phyloP scores from a whole-genome alignment of 2,888 invertebrate genomes.

The Zaprionus lineosus region DNA sequence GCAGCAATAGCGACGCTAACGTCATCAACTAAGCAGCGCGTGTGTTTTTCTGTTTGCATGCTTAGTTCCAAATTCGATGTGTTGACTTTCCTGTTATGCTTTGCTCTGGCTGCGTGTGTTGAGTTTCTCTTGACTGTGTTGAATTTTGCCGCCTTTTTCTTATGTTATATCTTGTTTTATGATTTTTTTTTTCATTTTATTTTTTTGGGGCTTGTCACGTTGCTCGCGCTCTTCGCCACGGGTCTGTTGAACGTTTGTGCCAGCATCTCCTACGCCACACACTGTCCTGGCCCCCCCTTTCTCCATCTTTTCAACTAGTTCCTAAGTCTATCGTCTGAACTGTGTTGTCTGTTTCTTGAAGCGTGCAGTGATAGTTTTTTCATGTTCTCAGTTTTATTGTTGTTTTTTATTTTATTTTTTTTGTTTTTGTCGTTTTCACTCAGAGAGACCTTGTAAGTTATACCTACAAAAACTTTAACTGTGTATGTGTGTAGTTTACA shows the following conservation, averaged over 20 bases:
- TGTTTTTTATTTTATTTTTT: background rate
- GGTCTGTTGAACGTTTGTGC: constrained; percentile 8
- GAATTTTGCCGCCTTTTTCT: constrained; percentile 36
- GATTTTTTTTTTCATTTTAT: background rate
- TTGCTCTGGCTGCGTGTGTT: constrained; percentile 20
- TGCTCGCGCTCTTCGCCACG: constrained; percentile 20
- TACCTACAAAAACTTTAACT: constrained; percentile 5
- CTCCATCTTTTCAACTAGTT: constrained; percentile 1
- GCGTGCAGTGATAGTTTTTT: constrained; percentile 33
- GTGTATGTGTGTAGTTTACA: background rate
- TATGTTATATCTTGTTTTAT: background rate
- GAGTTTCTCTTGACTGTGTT: constrained; percentile 32
- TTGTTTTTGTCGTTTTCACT: constrained; percentile 23
- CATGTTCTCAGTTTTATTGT: background rate
- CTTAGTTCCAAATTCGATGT: constrained; percentile 24
- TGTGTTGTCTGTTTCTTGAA: constrained; percentile 20
- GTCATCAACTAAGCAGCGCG: constrained; percentile 27
- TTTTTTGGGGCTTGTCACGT: constrained; percentile 34
- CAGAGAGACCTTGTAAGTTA: constrained; percentile 33
- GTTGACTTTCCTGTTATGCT: constrained; percentile 22
- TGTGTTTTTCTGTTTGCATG: constrained; percentile 25
- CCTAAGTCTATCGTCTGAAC: background rate
- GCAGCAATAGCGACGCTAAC: constrained; percentile 9
- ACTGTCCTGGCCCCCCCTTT: background rate
- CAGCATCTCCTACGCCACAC: no score